Evolutionary conservation across 2,113 vertebrate genomes (phyloP), one percentile per base, ranked within the genome.

Genomic region (Apodemus speciosus): DNA sequence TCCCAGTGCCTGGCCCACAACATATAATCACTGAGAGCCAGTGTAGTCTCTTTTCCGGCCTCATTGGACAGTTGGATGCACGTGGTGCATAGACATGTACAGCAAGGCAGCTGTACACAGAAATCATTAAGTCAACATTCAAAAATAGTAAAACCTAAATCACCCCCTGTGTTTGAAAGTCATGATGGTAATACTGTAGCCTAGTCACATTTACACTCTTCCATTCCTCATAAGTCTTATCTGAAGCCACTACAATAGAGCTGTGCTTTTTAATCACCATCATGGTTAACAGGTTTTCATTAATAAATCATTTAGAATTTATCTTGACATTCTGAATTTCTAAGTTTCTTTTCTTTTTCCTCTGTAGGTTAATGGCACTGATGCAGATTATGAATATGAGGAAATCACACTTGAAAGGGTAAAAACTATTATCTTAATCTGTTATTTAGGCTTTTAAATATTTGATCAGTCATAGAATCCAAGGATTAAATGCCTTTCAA

Each of bases 341-440:
- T 95, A 25, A 4, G 18, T 60, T 97, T 7, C 85, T 94, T 96
- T 46, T 91, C 62, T 94, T 89, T 71, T 79, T 21, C 94, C 80
- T 83, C 87, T 95, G 0, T 97, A 99, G 99, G 99, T 99, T 93
- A 99, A 99, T 92, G 99, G 99, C 93, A 99, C 99, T 0, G 99
- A 99, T 97, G 98, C 99, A 9, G 99, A 99, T 93, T 99, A 98
- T 40, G 99, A 99, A 97, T 99, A 99, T 97, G 99, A 99, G 98
- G 99, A 99, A 98, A 99, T 99, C 97, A 99, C 99, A 38, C 98
- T 99, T 97, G 99, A 99, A 98, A 98, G 99, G 99, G 99, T 99
- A 97, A 97, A 98, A 97, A 30, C 80, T 94, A 32, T 89, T 97
- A 81, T 56, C 58, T 84, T 90, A 72, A 89, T 95, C 53, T 95